Conservation (phyloP, 2,113 vertebrate species). For the Cisticola juncidis region DNA sequence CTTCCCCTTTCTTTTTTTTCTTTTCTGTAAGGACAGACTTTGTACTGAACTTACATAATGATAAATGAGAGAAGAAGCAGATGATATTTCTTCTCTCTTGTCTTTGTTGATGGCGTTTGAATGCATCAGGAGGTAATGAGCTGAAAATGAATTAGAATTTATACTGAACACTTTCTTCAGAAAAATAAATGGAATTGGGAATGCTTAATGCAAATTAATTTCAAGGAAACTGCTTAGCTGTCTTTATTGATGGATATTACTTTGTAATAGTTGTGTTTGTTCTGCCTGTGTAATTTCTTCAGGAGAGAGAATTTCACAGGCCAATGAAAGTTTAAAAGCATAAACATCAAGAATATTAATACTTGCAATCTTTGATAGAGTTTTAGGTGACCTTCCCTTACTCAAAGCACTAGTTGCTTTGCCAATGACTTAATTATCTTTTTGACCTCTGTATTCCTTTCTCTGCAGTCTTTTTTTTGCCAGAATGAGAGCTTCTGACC, state of each 20-base stretch:
- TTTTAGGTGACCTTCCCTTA: background rate
- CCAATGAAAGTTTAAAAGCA: background rate
- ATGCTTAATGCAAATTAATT: background rate
- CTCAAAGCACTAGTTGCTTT: background rate
- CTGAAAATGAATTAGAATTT: slow-evolving; percentile 33
- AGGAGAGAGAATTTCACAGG: background rate
- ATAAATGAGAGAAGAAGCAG: background rate
- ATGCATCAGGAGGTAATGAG: background rate
- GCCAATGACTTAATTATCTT: background rate
- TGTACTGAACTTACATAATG: background rate
- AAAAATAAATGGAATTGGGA: background rate
- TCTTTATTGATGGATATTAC: background rate
- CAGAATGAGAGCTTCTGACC: background rate
- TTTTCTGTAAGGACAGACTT: background rate
- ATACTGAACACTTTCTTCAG: background rate
- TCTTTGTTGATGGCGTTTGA: background rate
- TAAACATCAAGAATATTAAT: background rate
- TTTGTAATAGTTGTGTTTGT: background rate
- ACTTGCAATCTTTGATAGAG: background rate
- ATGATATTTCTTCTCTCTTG: background rate
- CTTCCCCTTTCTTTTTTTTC: background rate
- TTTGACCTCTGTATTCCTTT: background rate
- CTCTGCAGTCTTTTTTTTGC: background rate
- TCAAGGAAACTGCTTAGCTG: background rate
- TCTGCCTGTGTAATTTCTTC: background rate